Evolutionary conservation across 2,888 invertebrate genomes (phyloP), one percentile per base, ranked within the genome.

Genomic region (Folsomia candida): DNA sequence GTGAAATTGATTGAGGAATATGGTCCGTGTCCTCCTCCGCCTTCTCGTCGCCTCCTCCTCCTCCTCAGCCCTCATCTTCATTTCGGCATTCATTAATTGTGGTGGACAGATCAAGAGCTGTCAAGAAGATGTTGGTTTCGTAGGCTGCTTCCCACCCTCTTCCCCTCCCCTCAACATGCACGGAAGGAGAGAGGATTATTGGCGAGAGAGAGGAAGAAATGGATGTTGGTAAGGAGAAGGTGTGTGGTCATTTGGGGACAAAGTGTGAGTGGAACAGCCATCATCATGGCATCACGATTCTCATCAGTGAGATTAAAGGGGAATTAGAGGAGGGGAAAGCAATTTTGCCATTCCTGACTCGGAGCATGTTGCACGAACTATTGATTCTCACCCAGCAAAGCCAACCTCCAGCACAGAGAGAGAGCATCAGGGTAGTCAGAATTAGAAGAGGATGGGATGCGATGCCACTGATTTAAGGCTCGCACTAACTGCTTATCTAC

Each of bases 1-100:
- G 62, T 62, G 62, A 62, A 62, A 62, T 62, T 28, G 62, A 28
- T 62, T 62, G 37, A 37, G 37, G 37, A 37, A 37, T 37, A 37
- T 37, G 37, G 37, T 37, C 6, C 37, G 37, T 37, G 37, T 37
- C 14, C 37, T 37, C 14, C 37, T 37, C 37, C 37, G 4, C n/a
- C n/a, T n/a, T n/a, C n/a, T n/a, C n/a, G n/a, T n/a, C n/a, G n/a
- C n/a, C n/a, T n/a, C n/a, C n/a, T 37, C 14, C 37, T 37, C 14
- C 37, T 37, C 37, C 37, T 37, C n/a, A n/a, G n/a, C n/a, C n/a
- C n/a, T n/a, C n/a, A n/a, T n/a, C n/a, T n/a, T n/a, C n/a, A n/a
- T n/a, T n/a, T n/a, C n/a, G n/a, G n/a, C n/a, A 14, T 37, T 37
- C 4, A 37, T 37, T 37, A 37, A 37, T 37, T 37, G 37, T 37